Base-by-base conservation (phyloP, 2,113 vertebrate genomes). In the Dermatemys mawii region DNA sequence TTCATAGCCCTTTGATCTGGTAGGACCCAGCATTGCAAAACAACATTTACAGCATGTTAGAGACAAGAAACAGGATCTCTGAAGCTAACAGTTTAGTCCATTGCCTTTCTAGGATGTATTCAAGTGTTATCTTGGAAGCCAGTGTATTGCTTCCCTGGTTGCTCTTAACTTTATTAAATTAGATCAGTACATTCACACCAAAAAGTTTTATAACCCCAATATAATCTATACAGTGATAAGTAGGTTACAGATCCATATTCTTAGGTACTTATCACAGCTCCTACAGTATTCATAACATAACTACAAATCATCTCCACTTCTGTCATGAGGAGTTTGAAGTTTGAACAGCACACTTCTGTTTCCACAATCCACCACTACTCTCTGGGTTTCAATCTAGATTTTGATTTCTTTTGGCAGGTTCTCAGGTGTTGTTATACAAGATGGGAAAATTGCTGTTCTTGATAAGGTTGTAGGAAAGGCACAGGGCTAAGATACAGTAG, bases 391-490 rank as follows among this genome's bases (percentile, higher is more conserved):
- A 1, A 1, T 0, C 51, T 78, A 80, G 92, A 93, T 55, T 86
- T 29, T 91, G 49, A 92, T 93, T 87, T 84, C 84, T 95, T 96
- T 81, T 95, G 95, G 87, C 95, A 96, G 86, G 60, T 86, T 90
- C 41, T 41, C 82, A 81, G 80, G 83, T 92, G 86, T 82, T 54
- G 49, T n/a, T 89, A 78, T 54, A 88, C 10, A 26, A 83, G 90
- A 17, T 41, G 84, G 84, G 73, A 87, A 90, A 87, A 86, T 22
- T 38, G 50, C 53, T 84, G 41, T 78, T 93, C 85, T 84, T 85
- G 83, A 88, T 94, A 97, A 96, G 90, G 94, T 93, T 93, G 95
- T 55, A 91, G 86, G 73, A 96, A 91, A 94, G 67, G n/a, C 79
- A 46, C 79, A 46, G 54, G 82, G 90, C 87, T 35, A 50, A 86